A percentile compares a stretch with the other conserved stretches of the same genome.
Conservation (phyloP, 2,888 invertebrate species). For the Sarcophaga subvicina region DNA sequence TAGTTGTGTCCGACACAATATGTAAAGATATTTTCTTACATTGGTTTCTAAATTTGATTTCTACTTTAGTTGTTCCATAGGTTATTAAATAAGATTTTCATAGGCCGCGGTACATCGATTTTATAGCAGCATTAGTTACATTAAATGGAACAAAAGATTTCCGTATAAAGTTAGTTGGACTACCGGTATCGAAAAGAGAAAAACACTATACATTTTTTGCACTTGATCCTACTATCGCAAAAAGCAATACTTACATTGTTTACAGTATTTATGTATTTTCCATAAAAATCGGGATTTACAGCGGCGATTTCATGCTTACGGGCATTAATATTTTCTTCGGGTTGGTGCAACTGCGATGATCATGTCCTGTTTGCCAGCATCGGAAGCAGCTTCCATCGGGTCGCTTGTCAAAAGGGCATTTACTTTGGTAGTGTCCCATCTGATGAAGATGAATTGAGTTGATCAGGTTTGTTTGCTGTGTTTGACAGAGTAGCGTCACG, state of each 20-base stretch:
- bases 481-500: neutral
- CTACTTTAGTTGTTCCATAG: constrained; percentile 33
- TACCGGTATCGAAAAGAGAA: too few relatives aligned
- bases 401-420: constrained; percentile 49
- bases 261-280: constrained; percentile 20
- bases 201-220: too few relatives aligned
- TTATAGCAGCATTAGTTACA: neutral
- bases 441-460: neutral
- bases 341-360: constrained; percentile 55
- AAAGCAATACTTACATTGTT: constrained; percentile 61
- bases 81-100: constrained; percentile 29
- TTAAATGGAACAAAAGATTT: constrained; percentile 43
- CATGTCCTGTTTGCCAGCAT: constrained; percentile 51
- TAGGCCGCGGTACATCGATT: constrained; percentile 24
- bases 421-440: constrained; percentile 44
- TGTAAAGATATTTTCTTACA: constrained; percentile 18
- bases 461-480: neutral
- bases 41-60: constrained; percentile 49
- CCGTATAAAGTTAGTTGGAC: constrained; percentile 53
- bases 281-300: constrained; percentile 9
- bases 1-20: constrained; percentile 48
- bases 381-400: constrained; percentile 57
- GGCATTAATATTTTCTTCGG: constrained; percentile 35
- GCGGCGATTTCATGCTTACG: constrained; percentile 11
- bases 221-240: constrained; percentile 36